Evolutionary conservation across 1,140 invertebrate genomes (phyloP).

Genomic region (Drosophila seguyi): DNA sequence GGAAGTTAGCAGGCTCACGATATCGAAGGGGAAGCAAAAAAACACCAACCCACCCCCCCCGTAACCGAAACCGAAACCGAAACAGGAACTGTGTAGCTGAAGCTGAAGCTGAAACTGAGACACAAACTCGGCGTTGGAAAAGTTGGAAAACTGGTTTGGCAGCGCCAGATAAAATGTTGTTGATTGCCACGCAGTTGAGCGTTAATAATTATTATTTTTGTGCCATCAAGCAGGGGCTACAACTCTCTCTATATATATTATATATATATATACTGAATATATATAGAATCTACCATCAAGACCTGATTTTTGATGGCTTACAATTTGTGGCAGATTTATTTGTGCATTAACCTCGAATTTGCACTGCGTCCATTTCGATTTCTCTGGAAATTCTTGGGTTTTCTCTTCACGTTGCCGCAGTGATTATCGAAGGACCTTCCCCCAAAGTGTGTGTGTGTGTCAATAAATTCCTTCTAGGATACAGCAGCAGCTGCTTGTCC

Average conservation of each 20-base stretch:
- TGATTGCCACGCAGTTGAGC: constrained; percentile 80
- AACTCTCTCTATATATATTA: background rate
- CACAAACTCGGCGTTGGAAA: constrained; percentile 42
- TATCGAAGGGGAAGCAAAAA: constrained; percentile 42
- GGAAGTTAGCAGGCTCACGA: constrained; percentile 82
- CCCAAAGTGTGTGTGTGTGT: constrained; percentile 39
- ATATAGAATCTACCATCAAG: constrained; percentile 1
- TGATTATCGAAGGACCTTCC: constrained; percentile 60
- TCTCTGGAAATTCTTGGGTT: constrained; percentile 5
- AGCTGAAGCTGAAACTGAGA: constrained; percentile 29
- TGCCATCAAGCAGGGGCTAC: constrained; percentile 1
- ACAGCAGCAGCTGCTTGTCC: constrained; percentile 48
- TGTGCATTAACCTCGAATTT: constrained; percentile 83
- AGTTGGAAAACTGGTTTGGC: constrained; percentile 55
- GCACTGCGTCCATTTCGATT: constrained; percentile 69
- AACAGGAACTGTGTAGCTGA: constrained; percentile 9
- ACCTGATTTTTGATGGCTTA: constrained; percentile 68
- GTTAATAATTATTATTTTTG: constrained; percentile 81
- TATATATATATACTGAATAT: background rate
- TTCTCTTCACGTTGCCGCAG: constrained; percentile 38
- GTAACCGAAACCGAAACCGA: constrained; percentile 23
- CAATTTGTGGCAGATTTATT: constrained; percentile 83
- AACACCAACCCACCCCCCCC: background rate
- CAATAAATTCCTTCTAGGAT: constrained; percentile 64
- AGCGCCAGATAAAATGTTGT: constrained; percentile 79